Percentiles rank a stretch among this genome's conserved stretches.
Conservation (phyloP, 2,113 vertebrate genomes). For the Halichoerus grypus region DNA sequence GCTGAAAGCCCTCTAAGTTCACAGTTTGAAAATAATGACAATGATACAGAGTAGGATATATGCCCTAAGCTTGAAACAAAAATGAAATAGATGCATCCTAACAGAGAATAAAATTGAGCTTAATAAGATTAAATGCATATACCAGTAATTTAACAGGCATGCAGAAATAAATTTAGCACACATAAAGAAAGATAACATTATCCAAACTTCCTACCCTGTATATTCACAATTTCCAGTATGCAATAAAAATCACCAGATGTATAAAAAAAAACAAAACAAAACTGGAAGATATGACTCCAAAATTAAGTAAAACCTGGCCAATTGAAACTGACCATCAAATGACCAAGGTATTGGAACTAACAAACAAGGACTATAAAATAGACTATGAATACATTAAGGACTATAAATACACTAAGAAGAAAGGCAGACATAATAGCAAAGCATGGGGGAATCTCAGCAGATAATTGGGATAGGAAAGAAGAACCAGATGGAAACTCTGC, state of each 20-base stretch:
- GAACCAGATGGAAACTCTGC: not conserved
- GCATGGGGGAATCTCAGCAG: not conserved
- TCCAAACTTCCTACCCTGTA: not conserved
- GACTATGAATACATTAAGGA: not conserved
- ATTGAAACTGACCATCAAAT: not conserved
- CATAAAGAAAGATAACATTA: not conserved
- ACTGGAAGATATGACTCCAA: not conserved
- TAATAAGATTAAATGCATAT: not conserved
- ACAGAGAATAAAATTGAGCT: not conserved
- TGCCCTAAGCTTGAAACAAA: not conserved
- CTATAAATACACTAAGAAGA: not conserved
- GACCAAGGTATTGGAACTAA: not conserved
- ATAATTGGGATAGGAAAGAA: not conserved
- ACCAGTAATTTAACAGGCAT: not conserved
- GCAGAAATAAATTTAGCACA: not conserved
- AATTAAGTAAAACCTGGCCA: not conserved
- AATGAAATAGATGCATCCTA: not conserved
- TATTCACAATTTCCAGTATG: not conserved
- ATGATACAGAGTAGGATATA: not conserved
- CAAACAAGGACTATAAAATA: not conserved
- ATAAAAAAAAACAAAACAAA: not conserved
- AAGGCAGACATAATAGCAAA: not conserved
- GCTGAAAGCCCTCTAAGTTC: not conserved
- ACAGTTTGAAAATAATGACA: not conserved
- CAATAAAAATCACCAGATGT: not conserved